Base-by-base conservation (phyloP, 2,797 vertebrate genomes). In the Thamnophis elegans region DNA sequence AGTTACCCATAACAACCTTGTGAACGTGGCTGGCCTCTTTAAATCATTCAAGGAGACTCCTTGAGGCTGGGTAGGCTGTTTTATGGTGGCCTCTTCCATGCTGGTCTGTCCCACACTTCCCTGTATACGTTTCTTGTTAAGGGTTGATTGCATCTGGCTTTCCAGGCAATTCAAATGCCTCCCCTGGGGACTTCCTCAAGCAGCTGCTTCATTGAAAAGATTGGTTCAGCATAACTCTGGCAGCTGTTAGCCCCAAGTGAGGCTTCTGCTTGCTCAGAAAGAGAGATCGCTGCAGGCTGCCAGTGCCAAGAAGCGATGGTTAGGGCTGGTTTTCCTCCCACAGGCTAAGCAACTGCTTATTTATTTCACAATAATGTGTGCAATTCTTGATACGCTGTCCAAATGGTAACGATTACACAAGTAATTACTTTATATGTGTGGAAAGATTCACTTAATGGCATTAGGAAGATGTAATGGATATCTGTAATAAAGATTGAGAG, bases 391-490 rank as follows among this genome's bases (percentile, higher is more conserved):
- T 90, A 85, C 11, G 1, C n/a, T 36, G 14, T 87, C 47, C 47
- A 90, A 87, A 93, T 55, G 60, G 68, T 58, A 58, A 90, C 73
- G 8, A 87, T 91, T 88, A 73, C 56, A 51, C 85, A 93, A 93
- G 60, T 88, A 91, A 88, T 82, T 85, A 88, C 60, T 82, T 90
- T 88, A 60, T 11, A 88, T 87, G 58, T 42, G n/a, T 90, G 89
- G 47, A 58, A 82, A 56, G 25, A 62, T 90, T 88, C 85, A 73
- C 42, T 92, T 87, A 89, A 82, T 68, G 54, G 85, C 36, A 90
- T 92, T 59, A 87, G 22, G 62, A 90, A 59, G 85, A 28, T 78
- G 90, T 73, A 68, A 90, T 28, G 82, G 85, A 87, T 59, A 87
- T 59, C 62, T 90, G 65, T 51, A 90, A 62, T 78, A 51, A 88